Evolutionary conservation across 2,888 invertebrate species (phyloP), one percentile per base, ranked within the genome.

Genomic region (Limenitis camilla): DNA sequence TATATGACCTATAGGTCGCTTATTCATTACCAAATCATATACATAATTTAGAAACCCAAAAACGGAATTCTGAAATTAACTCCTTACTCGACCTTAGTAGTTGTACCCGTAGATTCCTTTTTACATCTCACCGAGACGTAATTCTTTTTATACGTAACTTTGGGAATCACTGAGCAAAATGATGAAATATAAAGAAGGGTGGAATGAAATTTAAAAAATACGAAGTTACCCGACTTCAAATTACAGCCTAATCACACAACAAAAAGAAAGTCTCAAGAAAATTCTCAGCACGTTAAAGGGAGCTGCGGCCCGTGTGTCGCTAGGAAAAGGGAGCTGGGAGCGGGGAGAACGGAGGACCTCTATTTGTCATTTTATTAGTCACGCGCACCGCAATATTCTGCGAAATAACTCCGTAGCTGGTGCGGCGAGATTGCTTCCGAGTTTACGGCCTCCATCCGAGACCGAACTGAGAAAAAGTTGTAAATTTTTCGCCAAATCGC

Each of bases 301-400:
- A 19, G 19, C 19, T 19, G 19, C 3, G 19, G 60, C 55, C 71
- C 56, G 66, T 71, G 68, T 72, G 74, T 75, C 68, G 66, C 40
- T 65, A n/a, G 43, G n/a, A n/a, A n/a, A n/a, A n/a, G n/a, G n/a
- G n/a, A n/a, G n/a, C n/a, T n/a, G n/a, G n/a, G 31, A 40, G 45
- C 40, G 27, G 32, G 35, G 8, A n/a, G n/a, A 6, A 35, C n/a
- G 29, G 72, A 71, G 72, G 72, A 72, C 64, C 74, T 72, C 78
- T 78, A 83, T 83, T 82, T 83, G 82, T 84, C 82, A 83, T 83
- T 83, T 83, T 83, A 83, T 85, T 84, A 83, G 82, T 78, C 76
- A 74, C 75, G 72, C 71, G 72, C 69, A 68, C 74, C 74, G 78
- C 78, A 80, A 83, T 83, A 81, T 82, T 80, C 80, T 74, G 71